phyloP scores from a whole-genome alignment of 37 sponge, comb jelly and placozoan species.

The Bolinopsis microptera region DNA sequence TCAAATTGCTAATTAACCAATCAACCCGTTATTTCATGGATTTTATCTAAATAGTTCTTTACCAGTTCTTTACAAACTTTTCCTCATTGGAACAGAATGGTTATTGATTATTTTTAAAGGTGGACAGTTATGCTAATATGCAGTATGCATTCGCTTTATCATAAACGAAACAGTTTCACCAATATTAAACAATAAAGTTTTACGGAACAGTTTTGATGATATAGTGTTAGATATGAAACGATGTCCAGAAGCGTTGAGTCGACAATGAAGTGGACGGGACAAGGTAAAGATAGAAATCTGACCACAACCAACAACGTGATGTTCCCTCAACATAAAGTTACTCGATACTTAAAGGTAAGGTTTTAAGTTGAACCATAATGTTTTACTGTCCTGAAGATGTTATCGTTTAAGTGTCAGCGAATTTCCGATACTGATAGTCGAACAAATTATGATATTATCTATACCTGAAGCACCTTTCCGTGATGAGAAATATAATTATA shows the following conservation, averaged over 20 bases:
- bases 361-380: background rate
- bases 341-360: slow-evolving; percentile 27
- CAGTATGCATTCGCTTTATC: too few relatives aligned
- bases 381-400: background rate
- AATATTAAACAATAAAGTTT: too few relatives aligned
- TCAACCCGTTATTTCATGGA: too few relatives aligned
- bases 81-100: too few relatives aligned
- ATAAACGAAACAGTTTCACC: too few relatives aligned
- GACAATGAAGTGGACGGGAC: slow-evolving; percentile 16
- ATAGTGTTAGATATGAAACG: background rate
- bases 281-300: background rate
- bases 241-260: background rate
- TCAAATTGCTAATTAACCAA: too few relatives aligned
- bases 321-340: slow-evolving; percentile 3
- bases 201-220: background rate
- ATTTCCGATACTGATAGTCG: too few relatives aligned
- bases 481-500: background rate
- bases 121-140: too few relatives aligned
- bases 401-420: too few relatives aligned
- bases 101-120: too few relatives aligned
- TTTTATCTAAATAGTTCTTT: too few relatives aligned
- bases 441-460: background rate
- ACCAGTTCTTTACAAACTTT: too few relatives aligned
- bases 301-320: slow-evolving; percentile 11
- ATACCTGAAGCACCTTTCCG: background rate